Evolutionary conservation across 2,113 vertebrate species (phyloP).

Genomic region (Pangasianodon gigas): DNA sequence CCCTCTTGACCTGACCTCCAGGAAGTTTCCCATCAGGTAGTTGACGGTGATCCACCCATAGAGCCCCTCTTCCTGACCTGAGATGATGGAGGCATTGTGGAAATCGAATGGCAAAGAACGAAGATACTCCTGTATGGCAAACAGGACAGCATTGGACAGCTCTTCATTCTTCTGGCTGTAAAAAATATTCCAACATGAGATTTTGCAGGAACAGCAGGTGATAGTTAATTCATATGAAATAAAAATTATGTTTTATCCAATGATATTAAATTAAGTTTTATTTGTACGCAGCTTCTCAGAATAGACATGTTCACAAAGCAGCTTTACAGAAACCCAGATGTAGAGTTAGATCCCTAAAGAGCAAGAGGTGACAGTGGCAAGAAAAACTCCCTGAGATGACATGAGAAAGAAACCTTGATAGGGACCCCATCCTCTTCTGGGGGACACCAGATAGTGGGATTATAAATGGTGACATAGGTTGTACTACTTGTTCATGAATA

Average conservation of each 20-base stretch:
- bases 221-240: not conserved
- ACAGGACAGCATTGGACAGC: slow-evolving; percentile 78
- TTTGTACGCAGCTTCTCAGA: not conserved
- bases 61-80: slow-evolving; percentile 89
- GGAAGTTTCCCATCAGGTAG: slow-evolving; percentile 92
- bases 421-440: not conserved
- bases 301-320: not conserved
- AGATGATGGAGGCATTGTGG: slow-evolving; percentile 88
- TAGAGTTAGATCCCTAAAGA: not conserved
- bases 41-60: slow-evolving; percentile 98
- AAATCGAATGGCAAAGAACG: slow-evolving; percentile 83
- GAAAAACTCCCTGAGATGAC: not conserved
- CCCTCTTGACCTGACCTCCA: slow-evolving; percentile 78
- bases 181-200: not conserved
- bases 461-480: not conserved
- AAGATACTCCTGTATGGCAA: slow-evolving; percentile 80
- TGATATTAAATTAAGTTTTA: not conserved
- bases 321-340: not conserved
- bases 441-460: not conserved
- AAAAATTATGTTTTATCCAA: not conserved
- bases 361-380: not conserved
- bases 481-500: not conserved
- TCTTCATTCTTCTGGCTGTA: slow-evolving; percentile 77
- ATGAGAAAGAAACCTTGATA: not conserved
- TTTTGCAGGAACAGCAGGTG: not conserved